Evolutionary conservation across 2,888 invertebrate genomes (phyloP), one percentile per base, ranked within the genome.

Genomic region (Lycocerus yunnanus): DNA sequence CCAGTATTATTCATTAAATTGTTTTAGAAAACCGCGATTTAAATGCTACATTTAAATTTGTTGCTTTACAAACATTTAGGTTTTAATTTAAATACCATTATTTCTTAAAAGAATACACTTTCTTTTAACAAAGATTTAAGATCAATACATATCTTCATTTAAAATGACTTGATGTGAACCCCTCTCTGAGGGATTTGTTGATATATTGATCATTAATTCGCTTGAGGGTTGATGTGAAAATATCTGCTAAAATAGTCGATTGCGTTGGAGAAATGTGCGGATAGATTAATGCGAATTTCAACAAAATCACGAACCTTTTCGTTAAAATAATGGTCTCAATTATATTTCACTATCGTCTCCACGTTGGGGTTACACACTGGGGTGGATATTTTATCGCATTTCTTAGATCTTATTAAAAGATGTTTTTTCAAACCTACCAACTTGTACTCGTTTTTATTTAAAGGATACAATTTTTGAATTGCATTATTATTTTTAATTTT

Each of bases 131-230:
- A n/a, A 13, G 43, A 43, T 43, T 43, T 43, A n/a, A n/a, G 43
- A 43, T 43, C 43, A n/a, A 43, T 43, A 43, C 43, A 43, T 3
- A 27, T 5, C 43, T 43, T 43, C n/a, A 43, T 43, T 43, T 43
- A 43, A 43, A 43, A 43, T 72, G 66, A 72, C 72, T 75, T 75
- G 72, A 75, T 75, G 72, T 67, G 67, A 66, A 63, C 61, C 63
- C 72, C 75, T 72, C 75, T 71, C n/a, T 60, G 72, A 68, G 69
- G 69, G 63, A 68, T 58, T 72, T 72, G 69, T 75, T 72, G 72
- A 75, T 75, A 43, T 43, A 75, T 75, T 75, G 75, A 75, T 75
- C 75, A 72, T 75, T 75, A 75, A 72, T 72, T 75, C 70, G 69
- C 67, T 69, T 63, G 72, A 65, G 72, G 75, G 72, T 68, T 18